Conservation (phyloP, 2,797 vertebrate genomes). For the Carapus acus region DNA sequence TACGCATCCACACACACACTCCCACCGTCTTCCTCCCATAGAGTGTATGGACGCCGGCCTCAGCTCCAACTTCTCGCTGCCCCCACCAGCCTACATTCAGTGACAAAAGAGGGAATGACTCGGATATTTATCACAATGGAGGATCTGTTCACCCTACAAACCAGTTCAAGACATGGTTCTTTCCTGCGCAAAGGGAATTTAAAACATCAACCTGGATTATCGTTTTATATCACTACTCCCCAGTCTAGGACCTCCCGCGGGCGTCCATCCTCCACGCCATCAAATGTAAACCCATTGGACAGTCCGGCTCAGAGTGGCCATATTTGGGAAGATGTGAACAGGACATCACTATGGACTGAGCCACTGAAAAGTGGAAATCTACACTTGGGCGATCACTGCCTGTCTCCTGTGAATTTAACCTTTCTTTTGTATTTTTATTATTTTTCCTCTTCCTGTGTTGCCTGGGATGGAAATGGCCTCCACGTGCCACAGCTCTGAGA, state of each 20-base stretch:
- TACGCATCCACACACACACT: constrained; percentile 33
- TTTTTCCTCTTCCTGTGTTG: constrained; percentile 39
- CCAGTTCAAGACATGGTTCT: constrained; percentile 14
- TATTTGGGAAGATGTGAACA: constrained; percentile 21
- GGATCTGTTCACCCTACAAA: constrained; percentile 41
- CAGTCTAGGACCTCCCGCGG: constrained; percentile 33
- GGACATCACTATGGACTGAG: constrained; percentile 56
- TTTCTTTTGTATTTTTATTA: constrained; percentile 31
- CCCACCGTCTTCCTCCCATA: constrained; percentile 50
- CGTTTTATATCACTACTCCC: constrained; percentile 13
- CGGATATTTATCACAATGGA: constrained; percentile 37
- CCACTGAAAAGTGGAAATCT: constrained; percentile 51
- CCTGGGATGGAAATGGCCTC: constrained; percentile 37
- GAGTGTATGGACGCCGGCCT: constrained; percentile 49
- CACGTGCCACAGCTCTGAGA: constrained; percentile 36
- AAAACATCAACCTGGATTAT: constrained; percentile 2
- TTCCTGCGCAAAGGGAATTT: constrained; percentile 19
- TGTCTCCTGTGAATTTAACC: constrained; percentile 58
- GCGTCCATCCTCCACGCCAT: constrained; percentile 30
- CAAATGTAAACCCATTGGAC: constrained; percentile 44
- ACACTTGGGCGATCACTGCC: constrained; percentile 62
- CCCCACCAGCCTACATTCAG: constrained; percentile 18
- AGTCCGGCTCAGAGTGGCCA: constrained; percentile 26
- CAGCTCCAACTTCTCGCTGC: constrained; percentile 14
- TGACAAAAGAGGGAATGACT: constrained; percentile 28